phyloP scores from a whole-genome alignment of 1,140 invertebrate species.

The Hyles vespertilio region DNA sequence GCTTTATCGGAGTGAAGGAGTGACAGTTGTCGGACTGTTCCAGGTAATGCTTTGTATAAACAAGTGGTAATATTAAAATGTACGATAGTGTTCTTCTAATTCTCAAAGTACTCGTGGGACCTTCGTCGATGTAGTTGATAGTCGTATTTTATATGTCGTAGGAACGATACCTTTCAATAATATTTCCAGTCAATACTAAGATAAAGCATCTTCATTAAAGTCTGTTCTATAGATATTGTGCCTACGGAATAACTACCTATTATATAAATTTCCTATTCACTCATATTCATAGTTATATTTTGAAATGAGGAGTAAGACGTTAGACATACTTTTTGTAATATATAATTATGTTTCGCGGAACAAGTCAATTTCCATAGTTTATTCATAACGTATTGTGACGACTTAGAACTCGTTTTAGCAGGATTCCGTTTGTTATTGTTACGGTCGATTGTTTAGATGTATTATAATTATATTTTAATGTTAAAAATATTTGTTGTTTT shows the following conservation, averaged over 20 bases:
- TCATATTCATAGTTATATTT: no score
- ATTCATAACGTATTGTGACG: background rate
- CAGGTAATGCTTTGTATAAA: conserved; percentile 7
- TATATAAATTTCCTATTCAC: no score
- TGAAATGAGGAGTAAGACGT: no score
- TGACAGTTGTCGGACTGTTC: no score
- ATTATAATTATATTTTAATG: conserved; percentile 30
- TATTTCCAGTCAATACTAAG: conserved; percentile 7
- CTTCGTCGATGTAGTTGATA: conserved; percentile 44
- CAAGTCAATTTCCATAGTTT: conserved; percentile 2
- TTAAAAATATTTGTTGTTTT: conserved; percentile 44
- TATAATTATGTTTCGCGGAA: no score
- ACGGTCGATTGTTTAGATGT: conserved; percentile 24
- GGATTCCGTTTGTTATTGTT: background rate
- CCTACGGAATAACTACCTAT: no score
- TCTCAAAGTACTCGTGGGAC: conserved; percentile 56
- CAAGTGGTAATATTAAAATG: no score
- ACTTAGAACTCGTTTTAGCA: background rate
- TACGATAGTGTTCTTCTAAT: conserved; percentile 22
- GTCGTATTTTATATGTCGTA: conserved; percentile 34
- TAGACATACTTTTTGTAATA: no score
- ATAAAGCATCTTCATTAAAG: no score
- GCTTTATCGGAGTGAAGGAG: no score
- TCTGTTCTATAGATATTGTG: no score
- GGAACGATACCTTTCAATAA: conserved; percentile 19